Evolutionary conservation across 2,888 invertebrate genomes (phyloP).

Genomic region (Girardia tigrina): DNA sequence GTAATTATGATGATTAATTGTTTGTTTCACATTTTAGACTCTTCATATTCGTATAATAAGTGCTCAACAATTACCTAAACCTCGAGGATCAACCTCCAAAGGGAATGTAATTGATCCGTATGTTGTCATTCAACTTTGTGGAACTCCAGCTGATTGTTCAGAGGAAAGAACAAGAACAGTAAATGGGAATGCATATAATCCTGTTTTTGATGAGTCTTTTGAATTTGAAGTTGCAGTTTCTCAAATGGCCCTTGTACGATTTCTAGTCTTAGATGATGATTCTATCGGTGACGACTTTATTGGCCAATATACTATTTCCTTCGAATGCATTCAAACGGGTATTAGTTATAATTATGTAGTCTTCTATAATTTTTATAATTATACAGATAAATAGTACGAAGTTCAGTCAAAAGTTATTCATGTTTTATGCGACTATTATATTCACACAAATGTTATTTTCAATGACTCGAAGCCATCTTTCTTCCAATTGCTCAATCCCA

Average conservation of each 20-base stretch:
- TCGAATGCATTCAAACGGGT: conserved; percentile 56
- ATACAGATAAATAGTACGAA: too few relatives aligned
- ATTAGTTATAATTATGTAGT: too few relatives aligned
- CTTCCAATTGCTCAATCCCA: too few relatives aligned
- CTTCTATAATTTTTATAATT: too few relatives aligned
- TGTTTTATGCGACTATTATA: too few relatives aligned
- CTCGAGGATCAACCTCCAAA: conserved; percentile 55
- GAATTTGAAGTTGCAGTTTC: conserved; percentile 56
- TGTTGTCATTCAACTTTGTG: conserved; percentile 55
- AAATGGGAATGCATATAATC: conserved; percentile 55
- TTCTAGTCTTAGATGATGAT: conserved; percentile 55
- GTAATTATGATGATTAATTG: neutral
- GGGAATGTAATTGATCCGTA: conserved; percentile 56
- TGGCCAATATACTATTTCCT: conserved; percentile 56
- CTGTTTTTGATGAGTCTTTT: conserved; percentile 57
- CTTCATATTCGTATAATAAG: conserved; percentile 52
- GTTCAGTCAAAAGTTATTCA: too few relatives aligned
- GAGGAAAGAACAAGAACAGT: conserved; percentile 56
- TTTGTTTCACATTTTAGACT: conserved; percentile 15
- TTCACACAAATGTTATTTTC: too few relatives aligned
- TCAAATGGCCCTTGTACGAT: conserved; percentile 53
- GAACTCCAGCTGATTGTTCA: conserved; percentile 55
- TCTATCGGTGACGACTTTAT: conserved; percentile 56
- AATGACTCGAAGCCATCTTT: too few relatives aligned
- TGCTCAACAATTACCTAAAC: conserved; percentile 55